Evolutionary conservation across 2,888 invertebrate genomes (phyloP), one percentile per base, ranked within the genome.

Genomic region (Alcis repandata): DNA sequence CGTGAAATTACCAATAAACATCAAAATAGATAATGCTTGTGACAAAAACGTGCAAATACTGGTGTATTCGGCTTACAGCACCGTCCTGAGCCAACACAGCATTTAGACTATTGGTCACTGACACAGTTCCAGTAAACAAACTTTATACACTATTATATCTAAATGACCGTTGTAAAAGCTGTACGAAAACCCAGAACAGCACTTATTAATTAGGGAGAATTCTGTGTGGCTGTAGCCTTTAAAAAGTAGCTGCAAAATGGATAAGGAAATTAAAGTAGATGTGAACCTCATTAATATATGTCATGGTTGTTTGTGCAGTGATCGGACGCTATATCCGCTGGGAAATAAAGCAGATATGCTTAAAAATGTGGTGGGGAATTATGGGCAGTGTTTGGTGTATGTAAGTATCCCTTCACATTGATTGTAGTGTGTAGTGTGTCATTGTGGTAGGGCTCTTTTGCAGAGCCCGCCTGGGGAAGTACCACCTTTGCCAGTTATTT

Each of bases 281-380:
- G 57, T 59, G 10, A 69, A 52, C 48, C 4, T 67, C 9, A 52
- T 59, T 7, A 69, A 43, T 9, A 53, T 63, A 2, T 72, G 72
- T 19, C 70, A 72, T 10, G 72, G 69, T 0, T 72, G 72, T 11
- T 49, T 72, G 15, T 63, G 67, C 36, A 33, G 32, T 11, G 63
- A 62, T 2, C 65, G 72, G 2, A 60, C 17, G n/a, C 52, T 62
- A 40, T 17, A 17, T 2, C 66, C 67, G n/a, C 49, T 70, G 0
- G 72, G 69, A 3, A 59, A 60, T 9, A 52, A 33, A 10, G 57
- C 67, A 4, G 66, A 53, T 7, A 46, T 72, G 54, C 60, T 68
- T 38, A 15, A 58, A 17, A 58, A 40, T 11, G 11, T 68, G 32
- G 48, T 68, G 4, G 68, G 68, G 4, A 64, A 19, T n/a, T 58